phyloP scores from a whole-genome alignment of 2,113 vertebrate genomes.

The Phyllostomus hastatus region DNA sequence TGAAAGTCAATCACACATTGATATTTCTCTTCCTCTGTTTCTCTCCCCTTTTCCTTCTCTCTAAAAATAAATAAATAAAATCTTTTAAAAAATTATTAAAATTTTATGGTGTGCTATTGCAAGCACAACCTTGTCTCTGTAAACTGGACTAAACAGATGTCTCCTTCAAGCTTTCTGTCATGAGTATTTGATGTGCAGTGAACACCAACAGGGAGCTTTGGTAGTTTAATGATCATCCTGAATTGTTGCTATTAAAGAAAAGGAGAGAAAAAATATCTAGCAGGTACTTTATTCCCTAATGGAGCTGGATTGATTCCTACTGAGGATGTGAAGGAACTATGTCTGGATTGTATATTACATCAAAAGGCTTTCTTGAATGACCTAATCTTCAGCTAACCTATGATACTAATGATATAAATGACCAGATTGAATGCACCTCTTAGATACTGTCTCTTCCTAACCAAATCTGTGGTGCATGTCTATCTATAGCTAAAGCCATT shows the following conservation, averaged over 20 bases:
- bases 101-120: not conserved
- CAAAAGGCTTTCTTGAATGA: not conserved
- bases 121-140: slow-evolving; percentile 61
- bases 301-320: not conserved
- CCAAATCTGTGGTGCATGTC: not conserved
- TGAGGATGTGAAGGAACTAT: not conserved
- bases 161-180: slow-evolving; percentile 58
- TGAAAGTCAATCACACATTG: too few species aligned
- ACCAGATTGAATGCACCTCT: not conserved
- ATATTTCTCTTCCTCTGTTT: too few species aligned
- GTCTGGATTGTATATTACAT: not conserved
- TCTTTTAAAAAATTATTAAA: slow-evolving; percentile 52
- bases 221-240: not conserved
- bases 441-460: not conserved
- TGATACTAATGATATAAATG: not conserved
- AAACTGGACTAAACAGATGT: slow-evolving; percentile 54
- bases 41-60: too few species aligned
- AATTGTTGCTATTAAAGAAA: not conserved
- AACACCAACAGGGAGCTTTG: slow-evolving; percentile 18
- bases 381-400: not conserved
- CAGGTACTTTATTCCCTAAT: not conserved
- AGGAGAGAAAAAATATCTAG: not conserved
- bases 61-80: too few species aligned
- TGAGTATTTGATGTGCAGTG: slow-evolving; percentile 57
- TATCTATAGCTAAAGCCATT: not conserved